Conservation (phyloP, 2,888 invertebrate species). For the Diachrysia chrysitis region DNA sequence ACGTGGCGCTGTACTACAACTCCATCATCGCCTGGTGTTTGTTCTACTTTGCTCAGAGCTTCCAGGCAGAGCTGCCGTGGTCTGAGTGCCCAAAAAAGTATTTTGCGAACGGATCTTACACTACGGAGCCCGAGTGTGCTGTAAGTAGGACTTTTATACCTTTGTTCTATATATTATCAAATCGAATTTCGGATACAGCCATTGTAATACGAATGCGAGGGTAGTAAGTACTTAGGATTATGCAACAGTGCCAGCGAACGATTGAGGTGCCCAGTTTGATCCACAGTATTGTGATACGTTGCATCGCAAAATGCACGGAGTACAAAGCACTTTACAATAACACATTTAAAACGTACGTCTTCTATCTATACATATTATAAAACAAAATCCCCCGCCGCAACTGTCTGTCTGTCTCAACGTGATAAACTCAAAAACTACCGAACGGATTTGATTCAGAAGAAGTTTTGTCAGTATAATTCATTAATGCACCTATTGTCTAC, state of each 20-base stretch:
- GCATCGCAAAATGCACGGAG: not conserved
- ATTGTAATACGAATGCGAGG: too few relatives aligned
- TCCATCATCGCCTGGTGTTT: slow-evolving; percentile 99
- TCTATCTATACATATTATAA: too few relatives aligned
- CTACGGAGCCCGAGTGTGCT: slow-evolving; percentile 94
- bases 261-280: not conserved
- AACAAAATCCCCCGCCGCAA: too few relatives aligned
- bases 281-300: not conserved
- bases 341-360: too few relatives aligned
- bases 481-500: too few relatives aligned
- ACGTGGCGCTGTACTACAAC: slow-evolving; percentile 98
- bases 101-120: slow-evolving; percentile 94
- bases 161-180: not conserved
- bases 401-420: too few relatives aligned
- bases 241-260: not conserved
- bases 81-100: slow-evolving; percentile 96
- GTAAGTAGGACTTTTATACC: slow-evolving; percentile 85
- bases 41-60: slow-evolving; percentile 98
- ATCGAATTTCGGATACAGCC: not conserved
- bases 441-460: too few relatives aligned
- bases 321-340: too few relatives aligned
- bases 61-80: slow-evolving; percentile 97
- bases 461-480: too few relatives aligned
- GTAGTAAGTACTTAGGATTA: not conserved
- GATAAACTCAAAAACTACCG: too few relatives aligned